Conservation (phyloP, 2,888 invertebrate genomes). For the Agriotes lineatus region DNA sequence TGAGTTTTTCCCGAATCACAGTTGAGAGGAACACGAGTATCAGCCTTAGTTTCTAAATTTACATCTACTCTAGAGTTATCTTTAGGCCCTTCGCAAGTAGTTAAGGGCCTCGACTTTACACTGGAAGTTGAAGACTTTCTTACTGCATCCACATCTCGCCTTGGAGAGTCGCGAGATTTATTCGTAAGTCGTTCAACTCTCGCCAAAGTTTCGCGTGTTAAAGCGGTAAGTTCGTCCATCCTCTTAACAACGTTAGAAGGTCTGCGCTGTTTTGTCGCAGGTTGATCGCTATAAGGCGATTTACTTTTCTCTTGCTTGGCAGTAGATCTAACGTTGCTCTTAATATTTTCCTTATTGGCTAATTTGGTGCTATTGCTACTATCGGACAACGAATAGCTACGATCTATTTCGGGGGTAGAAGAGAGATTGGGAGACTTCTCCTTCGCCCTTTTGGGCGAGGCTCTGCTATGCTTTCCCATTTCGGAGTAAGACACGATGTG, state of each 20-base stretch:
- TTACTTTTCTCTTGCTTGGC: conserved; percentile 19
- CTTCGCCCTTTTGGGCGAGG: conserved; percentile 36
- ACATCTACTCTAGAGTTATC: conserved; percentile 18
- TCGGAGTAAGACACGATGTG: conserved; percentile 56
- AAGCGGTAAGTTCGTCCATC: conserved; percentile 75
- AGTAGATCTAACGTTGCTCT: conserved; percentile 39
- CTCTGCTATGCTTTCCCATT: conserved; percentile 53
- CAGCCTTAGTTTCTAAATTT: conserved; percentile 32
- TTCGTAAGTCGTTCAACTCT: conserved; percentile 74
- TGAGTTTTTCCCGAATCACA: conserved; percentile 30
- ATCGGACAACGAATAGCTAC: conserved; percentile 14
- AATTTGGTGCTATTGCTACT: conserved; percentile 34
- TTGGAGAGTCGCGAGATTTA: conserved; percentile 60
- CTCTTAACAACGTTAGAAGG: conserved; percentile 66
- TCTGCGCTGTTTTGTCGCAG: conserved; percentile 13
- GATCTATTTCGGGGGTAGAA: conserved; percentile 40
- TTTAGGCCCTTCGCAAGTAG: conserved; percentile 30
- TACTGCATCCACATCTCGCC: conserved; percentile 40
- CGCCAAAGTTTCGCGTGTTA: conserved; percentile 77
- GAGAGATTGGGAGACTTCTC: conserved; percentile 27
- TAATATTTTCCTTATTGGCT: conserved; percentile 50
- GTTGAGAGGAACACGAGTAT: conserved; percentile 33
- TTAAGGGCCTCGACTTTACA: conserved; percentile 23
- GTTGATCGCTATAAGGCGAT: background rate
- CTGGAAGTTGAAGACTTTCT: conserved; percentile 14